Evolutionary conservation across 2,888 invertebrate genomes (phyloP), one percentile per base, ranked within the genome.

Genomic region (Candidula unifasciata): DNA sequence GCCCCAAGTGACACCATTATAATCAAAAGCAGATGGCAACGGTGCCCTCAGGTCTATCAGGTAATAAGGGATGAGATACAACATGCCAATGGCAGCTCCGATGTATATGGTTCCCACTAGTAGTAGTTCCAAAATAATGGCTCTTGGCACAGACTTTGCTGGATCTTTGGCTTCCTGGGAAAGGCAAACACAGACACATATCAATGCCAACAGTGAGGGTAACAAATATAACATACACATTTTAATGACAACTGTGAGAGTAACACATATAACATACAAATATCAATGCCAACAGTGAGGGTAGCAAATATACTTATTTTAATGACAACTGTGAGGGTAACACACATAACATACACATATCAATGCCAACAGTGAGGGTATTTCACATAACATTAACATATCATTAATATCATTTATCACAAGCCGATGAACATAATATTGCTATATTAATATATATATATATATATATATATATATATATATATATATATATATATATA

Each of bases 121-220:
- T 24, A 87, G 37, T 71, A 92, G 88, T n/a, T 90, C 89, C 8
- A 88, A 30, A 21, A 91, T 77, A 27, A 91, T 93, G 2, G 94
- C 94, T n/a, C 93, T 87, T 10, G 94, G 94, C 54, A 94, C 91
- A 16, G 93, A 91, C 64, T 90, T 91, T 2, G 89, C 88, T 1
- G 94, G 94, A 66, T 93, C 90, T 87, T 90, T 89, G 0, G 93
- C 92, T 89, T 94, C 94, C 88, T 85, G 80, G n/a, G 44, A 33
- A 57, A 52, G 24, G 44, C 0, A 73, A 37, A 73, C 13, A 44
- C 44, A 27, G 8, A 68, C 13, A 33, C 24, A 60, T 6, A 21
- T 60, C 3, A 44, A 44, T 44, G 13, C 13, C 44, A 44, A 13
- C 44, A 44, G 44, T 44, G 13, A 44, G 13, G 44, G 44, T n/a